Base-by-base conservation (phyloP, 2,797 vertebrate genomes). In the Typhlichthys eigenmanni region DNA sequence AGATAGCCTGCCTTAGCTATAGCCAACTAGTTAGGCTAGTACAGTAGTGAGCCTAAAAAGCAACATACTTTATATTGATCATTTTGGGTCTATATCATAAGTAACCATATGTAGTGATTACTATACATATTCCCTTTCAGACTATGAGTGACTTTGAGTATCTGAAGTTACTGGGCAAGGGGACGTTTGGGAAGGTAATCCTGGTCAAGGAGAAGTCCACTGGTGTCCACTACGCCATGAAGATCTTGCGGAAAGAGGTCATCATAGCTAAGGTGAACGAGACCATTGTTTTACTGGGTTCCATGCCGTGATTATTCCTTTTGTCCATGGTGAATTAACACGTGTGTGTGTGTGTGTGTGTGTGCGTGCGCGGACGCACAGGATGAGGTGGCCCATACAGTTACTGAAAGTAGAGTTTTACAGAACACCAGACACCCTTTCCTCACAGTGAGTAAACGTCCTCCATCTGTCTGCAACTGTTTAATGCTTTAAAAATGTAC, bases 131-230 rank as follows among this genome's bases (percentile, higher is more conserved):
- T 66, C 0, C 13, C 54, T 72, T 58, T 5, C 87, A 96, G 95
- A 95, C 91, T 0, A 96, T 96, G 95, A 95, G 85, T 10, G 95
- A 96, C 80, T 96, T 96, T 9, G 95, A 96, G 76, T 96, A 96
- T 89, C 92, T 96, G 71, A 96, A 96, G 80, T 92, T 96, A 34
- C 88, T 96, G 50, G 95, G 95, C 1, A 96, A 96, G 45, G 95
- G 95, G 24, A 96, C 95, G 0, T 96, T 96, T 9, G 95, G 95
- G 32, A 96, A 96, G 74, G 95, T 96, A 58, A 96, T 96, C 79
- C 83, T 96, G 48, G 95, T 96, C 62, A 92, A 93, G 62, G 95
- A 96, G 69, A 95, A 93, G 58, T 92, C 95, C 57, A 90, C 91
- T 0, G 93, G 95, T 12, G 92, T 92, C 38, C 95, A 96, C 67